These are phyloP conservation scores for Podarcis lilfordi DNA, from an alignment of 2,797 vertebrate species.

Conservation along the genomic window DNA sequence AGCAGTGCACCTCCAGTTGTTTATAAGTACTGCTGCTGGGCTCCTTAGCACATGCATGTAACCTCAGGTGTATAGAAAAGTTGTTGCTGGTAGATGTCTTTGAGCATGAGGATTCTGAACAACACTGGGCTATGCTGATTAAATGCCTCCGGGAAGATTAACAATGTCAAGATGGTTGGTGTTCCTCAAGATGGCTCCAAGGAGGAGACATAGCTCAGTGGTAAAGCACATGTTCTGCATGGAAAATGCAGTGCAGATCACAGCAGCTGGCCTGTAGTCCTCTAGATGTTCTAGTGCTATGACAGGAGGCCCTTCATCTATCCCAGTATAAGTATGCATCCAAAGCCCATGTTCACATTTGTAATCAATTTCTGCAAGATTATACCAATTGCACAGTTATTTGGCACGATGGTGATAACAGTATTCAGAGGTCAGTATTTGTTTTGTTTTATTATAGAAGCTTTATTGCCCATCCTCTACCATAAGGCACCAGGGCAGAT, in stretches of 20 bases:
- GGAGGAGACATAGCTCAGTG: background rate
- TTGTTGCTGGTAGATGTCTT: background rate
- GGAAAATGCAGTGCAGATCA: background rate
- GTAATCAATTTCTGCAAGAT: no score
- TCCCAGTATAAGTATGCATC: no score
- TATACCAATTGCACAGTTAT: no score
- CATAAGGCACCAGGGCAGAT: background rate
- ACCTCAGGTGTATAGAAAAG: background rate
- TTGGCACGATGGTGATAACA: no score
- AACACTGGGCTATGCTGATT: background rate
- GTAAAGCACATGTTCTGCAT: background rate
- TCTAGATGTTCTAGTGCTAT: no score
- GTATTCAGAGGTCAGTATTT: background rate
- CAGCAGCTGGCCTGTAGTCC: no score
- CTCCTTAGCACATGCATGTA: no score
- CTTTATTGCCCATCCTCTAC: background rate
- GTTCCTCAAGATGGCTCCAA: background rate
- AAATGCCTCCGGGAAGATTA: background rate
- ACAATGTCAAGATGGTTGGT: background rate
- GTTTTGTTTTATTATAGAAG: background rate
- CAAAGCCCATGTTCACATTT: no score
- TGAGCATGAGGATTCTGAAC: background rate
- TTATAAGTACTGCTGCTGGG: no score
- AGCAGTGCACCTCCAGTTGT: background rate
- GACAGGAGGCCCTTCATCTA: no score